Base-by-base conservation (phyloP, 2,113 vertebrate genomes). In the Xenopus laevis region DNA sequence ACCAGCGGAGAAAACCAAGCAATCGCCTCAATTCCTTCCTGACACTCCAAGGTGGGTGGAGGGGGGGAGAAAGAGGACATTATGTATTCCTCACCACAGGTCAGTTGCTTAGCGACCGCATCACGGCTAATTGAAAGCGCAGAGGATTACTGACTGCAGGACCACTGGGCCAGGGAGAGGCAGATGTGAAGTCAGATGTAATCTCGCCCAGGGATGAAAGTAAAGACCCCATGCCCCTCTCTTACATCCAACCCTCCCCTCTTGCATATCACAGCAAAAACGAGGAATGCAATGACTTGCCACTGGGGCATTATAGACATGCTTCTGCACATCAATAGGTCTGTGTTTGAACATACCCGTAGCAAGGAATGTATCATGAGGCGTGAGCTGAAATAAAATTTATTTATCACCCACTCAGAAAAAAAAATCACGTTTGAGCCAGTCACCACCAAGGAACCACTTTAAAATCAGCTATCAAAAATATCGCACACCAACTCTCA, bases 161-260 rank as follows among this genome's bases (percentile, higher is more conserved):
- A 77, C 74, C 74, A 77, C 66, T 77, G 74, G 74, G 74, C 66
- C 74, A 64, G 59, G 60, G 74, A 77, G 74, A 77, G 74, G 74
- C 74, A 77, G 74, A 77, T 77, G 74, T 70, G 74, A 77, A 77
- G 74, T 77, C 74, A 77, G 74, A 77, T 77, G 74, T 70, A 77
- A 77, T 77, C 74, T 77, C 17, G 27, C 67, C 50, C 13, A 62
- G 67, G 74, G 74, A 77, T 77, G 67, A 77, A 77, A 77, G 74
- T 64, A 77, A 77, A 77, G 74, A 77, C 67, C 74, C 74, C 50
- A 57, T 70, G 67, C 69, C 74, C 74, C 59, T 70, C 74, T 55
- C 74, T 30, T 63, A 77, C 74, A 68, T 53, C 65, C 21, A 27
- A 68, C 73, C 66, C 73, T 68, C 72, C 72, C 46, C 44, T 53